phyloP scores from a whole-genome alignment of 2,888 invertebrate genomes.

The Drosophila robusta region DNA sequence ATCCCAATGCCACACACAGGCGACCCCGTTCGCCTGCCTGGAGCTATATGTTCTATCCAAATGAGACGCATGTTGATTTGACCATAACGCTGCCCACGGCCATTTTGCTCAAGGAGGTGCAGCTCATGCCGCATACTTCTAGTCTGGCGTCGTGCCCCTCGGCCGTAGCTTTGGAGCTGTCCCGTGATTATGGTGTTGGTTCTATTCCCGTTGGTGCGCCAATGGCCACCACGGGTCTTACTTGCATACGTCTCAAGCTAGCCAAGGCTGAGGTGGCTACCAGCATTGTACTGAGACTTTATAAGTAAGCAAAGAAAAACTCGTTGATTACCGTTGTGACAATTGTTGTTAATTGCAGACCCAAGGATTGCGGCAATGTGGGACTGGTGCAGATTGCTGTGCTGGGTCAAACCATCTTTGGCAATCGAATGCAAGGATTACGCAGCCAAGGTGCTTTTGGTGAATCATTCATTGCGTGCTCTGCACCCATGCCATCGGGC shows the following conservation, averaged over 20 bases:
- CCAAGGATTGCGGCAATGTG: slow-evolving; percentile 95
- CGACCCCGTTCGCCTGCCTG: slow-evolving; percentile 96
- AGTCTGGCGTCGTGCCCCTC: slow-evolving; percentile 94
- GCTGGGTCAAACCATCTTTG: slow-evolving; percentile 94
- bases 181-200: slow-evolving; percentile 91
- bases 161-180: slow-evolving; percentile 94
- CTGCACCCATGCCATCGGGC: slow-evolving; percentile 43
- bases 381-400: slow-evolving; percentile 94
- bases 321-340: not conserved
- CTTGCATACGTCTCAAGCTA: slow-evolving; percentile 93
- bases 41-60: slow-evolving; percentile 97
- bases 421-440: slow-evolving; percentile 78
- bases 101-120: slow-evolving; percentile 94
- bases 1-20: slow-evolving; percentile 91
- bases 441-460: slow-evolving; percentile 56
- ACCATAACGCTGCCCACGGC: slow-evolving; percentile 95
- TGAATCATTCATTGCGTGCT: slow-evolving; percentile 54
- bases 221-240: slow-evolving; percentile 93
- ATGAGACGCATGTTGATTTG: slow-evolving; percentile 95
- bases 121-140: slow-evolving; percentile 93
- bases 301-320: slow-evolving; percentile 72
- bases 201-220: slow-evolving; percentile 94
- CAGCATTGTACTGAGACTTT: slow-evolving; percentile 89
- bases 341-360: slow-evolving; percentile 86
- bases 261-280: slow-evolving; percentile 94